Evolutionary conservation across 2,113 vertebrate species (phyloP).

Genomic region (Phainopepla nitens): DNA sequence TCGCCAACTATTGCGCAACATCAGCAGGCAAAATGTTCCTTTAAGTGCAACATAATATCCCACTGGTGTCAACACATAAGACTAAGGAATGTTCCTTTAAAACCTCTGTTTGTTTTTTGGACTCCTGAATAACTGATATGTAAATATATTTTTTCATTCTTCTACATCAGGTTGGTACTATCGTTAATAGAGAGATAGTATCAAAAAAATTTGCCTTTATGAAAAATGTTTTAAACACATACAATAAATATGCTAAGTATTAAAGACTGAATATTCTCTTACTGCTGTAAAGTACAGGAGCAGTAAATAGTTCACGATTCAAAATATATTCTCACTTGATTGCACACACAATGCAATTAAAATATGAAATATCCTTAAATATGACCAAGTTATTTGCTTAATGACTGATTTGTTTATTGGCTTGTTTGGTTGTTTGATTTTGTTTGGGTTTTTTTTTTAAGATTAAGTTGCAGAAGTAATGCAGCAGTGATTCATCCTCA

Average conservation of each 20-base stretch:
- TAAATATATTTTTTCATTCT: background rate
- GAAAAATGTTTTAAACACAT: background rate
- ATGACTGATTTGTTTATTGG: background rate
- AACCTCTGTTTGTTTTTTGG: background rate
- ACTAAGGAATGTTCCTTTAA: background rate
- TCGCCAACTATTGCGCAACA: constrained; percentile 22
- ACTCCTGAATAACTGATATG: background rate
- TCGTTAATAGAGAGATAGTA: background rate
- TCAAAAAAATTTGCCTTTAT: background rate
- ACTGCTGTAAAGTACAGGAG: background rate
- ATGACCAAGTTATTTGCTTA: background rate
- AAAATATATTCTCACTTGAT: background rate
- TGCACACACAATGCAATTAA: background rate
- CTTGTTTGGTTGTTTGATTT: background rate
- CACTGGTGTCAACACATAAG: background rate
- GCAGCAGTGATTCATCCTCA: background rate
- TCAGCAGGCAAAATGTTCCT: background rate
- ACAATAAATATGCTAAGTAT: background rate
- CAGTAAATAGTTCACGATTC: background rate
- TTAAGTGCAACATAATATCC: background rate
- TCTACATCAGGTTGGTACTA: background rate
- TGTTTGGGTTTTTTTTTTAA: rapidly evolving
- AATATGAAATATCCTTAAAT: background rate
- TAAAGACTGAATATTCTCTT: background rate
- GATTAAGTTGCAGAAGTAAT: background rate